phyloP scores from a whole-genome alignment of 2,888 invertebrate genomes.

The Nudaria mundana region DNA sequence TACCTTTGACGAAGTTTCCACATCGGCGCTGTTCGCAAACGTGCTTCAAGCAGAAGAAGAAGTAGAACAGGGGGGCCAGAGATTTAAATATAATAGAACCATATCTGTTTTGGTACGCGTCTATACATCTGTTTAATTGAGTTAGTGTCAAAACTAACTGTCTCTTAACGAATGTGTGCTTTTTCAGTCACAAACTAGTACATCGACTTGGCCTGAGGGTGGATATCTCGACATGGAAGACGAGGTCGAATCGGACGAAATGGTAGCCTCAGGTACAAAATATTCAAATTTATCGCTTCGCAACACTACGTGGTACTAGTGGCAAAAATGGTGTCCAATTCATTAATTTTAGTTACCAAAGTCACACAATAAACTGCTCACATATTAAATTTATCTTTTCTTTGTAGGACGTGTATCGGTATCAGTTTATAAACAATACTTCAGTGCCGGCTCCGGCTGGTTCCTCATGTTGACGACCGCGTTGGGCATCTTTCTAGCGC shows the following conservation, averaged over 20 bases:
- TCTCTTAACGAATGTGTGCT: no score
- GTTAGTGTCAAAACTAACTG: no score
- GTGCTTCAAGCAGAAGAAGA: constrained; percentile 68
- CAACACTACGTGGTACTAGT: not conserved
- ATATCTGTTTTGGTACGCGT: constrained; percentile 59
- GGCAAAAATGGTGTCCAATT: not conserved
- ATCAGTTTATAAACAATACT: constrained; percentile 85
- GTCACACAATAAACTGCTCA: no score
- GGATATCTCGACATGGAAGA: not conserved
- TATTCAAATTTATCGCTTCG: not conserved
- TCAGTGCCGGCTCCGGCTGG: constrained; percentile 84
- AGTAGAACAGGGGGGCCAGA: constrained; percentile 16
- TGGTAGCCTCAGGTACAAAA: constrained; percentile 6
- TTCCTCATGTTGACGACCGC: constrained; percentile 76
- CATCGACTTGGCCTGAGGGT: constrained; percentile 1
- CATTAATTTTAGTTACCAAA: not conserved
- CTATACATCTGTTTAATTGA: no score
- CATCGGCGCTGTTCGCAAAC: constrained; percentile 69
- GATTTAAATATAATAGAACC: constrained; percentile 35
- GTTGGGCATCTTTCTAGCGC: constrained; percentile 80
- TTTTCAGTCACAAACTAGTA: constrained; percentile 6
- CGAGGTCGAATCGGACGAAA: constrained; percentile 4
- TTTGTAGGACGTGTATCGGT: constrained; percentile 74
- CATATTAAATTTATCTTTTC: not conserved
- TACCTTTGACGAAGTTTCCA: constrained; percentile 78